These are phyloP conservation scores for Heliconius melpomene DNA, from an alignment of 1,140 invertebrate genomes.

Conservation along the genomic window DNA sequence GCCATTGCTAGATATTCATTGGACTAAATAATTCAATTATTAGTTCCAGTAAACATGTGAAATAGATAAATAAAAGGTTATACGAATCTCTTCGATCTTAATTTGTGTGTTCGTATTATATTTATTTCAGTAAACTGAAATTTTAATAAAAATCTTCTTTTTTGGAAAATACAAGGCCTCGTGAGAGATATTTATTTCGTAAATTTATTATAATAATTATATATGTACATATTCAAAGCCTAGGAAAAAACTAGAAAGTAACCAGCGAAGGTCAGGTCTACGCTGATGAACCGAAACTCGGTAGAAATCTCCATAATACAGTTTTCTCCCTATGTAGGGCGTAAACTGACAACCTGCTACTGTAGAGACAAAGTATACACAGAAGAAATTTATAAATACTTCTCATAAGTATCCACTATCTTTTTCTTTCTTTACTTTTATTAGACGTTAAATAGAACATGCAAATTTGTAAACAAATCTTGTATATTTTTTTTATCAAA, in stretches of 20 bases:
- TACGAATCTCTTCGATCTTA: background rate
- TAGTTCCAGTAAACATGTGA: conserved; percentile 35
- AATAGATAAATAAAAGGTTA: background rate
- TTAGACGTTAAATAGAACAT: background rate
- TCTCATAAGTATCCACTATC: background rate
- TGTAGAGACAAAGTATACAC: background rate
- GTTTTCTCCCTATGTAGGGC: conserved; percentile 72
- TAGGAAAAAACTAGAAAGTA: conserved; percentile 58
- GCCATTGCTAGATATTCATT: conserved; percentile 57
- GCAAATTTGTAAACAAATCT: background rate
- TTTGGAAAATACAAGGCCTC: too few species aligned
- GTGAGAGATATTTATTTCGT: too few species aligned
- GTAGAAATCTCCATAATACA: conserved; percentile 71
- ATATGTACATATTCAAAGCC: background rate
- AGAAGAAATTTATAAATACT: background rate
- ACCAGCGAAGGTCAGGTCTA: conserved; percentile 46
- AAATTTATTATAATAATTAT: too few species aligned
- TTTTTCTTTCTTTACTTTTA: background rate
- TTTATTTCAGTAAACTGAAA: background rate
- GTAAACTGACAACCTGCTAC: conserved; percentile 56
- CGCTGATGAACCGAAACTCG: conserved; percentile 68
- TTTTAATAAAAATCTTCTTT: background rate
- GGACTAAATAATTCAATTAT: conserved; percentile 52
- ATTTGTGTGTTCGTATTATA: too few species aligned
- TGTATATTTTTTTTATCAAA: too few species aligned